Evolutionary conservation across 2,797 vertebrate species (phyloP), one percentile per base, ranked within the genome.

Genomic region (Petrocephalus sullivani): DNA sequence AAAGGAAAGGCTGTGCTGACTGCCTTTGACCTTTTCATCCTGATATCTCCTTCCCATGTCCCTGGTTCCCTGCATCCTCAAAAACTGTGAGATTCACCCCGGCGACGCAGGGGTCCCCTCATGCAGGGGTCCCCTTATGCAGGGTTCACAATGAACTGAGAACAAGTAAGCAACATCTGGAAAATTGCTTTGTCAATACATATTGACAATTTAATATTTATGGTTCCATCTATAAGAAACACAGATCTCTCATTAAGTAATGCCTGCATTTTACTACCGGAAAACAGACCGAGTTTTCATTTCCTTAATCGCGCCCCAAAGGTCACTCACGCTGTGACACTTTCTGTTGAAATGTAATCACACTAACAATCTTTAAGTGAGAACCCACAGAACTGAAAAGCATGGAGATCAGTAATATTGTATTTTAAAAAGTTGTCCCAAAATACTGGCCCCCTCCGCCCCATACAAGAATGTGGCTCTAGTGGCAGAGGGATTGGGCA

Each of bases 381-480:
- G 90, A 89, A 85, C 88, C 90, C 87, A 87, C 86, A 87, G 89
- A 89, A 82, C 8, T 56, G 28, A 85, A 51, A 90, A 90, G 91
- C 90, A 14, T 10, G 3, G 33, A n/a, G n/a, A 12, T 54, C 19
- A 53, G 51, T 37, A 41, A 6, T 89, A n/a, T 53, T 2, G 0
- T 21, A 61, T 28, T 8, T 9, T 28, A 49, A 60, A 67, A 87
- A 51, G 53, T 87, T 53, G 33, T 49, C 60, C 51, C n/a, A 58
- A 14, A 33, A 54, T 23, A 87, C n/a, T 71, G 19, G 19, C 9
- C 54, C 75, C 16, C 3, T 4, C 21, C 16, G 19, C 7, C 49
- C 21, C 21, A 23, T 57, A 19, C 21, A 58, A 56, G 37, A 37
- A 37, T 16, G 9, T 1, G 2, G 12, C 64, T 19, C 16, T 41